A percentile compares a stretch with the other conserved stretches of the same genome.
These are phyloP conservation scores for Tor tambroides DNA, from an alignment of 2,113 vertebrate species.

Conservation along the genomic window DNA sequence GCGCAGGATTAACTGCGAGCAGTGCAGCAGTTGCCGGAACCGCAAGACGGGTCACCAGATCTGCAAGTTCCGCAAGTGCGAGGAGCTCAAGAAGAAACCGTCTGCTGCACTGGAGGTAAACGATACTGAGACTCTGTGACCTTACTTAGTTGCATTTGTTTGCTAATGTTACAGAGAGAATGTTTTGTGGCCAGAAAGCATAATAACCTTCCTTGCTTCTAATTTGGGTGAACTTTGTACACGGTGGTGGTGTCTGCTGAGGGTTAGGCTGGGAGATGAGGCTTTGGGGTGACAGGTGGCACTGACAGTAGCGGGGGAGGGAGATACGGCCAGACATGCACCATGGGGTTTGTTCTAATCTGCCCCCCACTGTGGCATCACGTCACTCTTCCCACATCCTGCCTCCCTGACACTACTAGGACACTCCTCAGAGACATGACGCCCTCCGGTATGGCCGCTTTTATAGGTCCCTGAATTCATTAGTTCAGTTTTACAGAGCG, in stretches of 20 bases:
- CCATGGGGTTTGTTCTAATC: constrained; percentile 72
- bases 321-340: constrained; percentile 62
- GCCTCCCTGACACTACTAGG: constrained; percentile 38
- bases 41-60: constrained; percentile 99
- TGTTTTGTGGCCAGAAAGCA: constrained; percentile 6
- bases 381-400: constrained; percentile 51
- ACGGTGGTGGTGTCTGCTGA: constrained; percentile 19
- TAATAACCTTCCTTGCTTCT: not conserved
- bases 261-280: constrained; percentile 52
- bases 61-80: constrained; percentile 99
- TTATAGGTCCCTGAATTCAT: constrained; percentile 13
- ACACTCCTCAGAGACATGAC: not conserved
- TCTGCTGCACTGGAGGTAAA: constrained; percentile 99
- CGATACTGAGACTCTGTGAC: constrained; percentile 48
- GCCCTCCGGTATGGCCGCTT: constrained; percentile 16
- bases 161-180: not conserved
- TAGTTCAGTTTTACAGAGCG: not conserved
- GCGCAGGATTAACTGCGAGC: constrained; percentile 99
- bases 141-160: constrained; percentile 28
- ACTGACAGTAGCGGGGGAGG: constrained; percentile 58
- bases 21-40: constrained; percentile 99
- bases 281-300: constrained; percentile 74
- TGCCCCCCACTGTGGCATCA: constrained; percentile 60
- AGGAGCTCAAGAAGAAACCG: constrained; percentile 99
- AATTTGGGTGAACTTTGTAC: constrained; percentile 16